phyloP scores from a whole-genome alignment of 2,888 invertebrate genomes.

The Portevinia maculata region DNA sequence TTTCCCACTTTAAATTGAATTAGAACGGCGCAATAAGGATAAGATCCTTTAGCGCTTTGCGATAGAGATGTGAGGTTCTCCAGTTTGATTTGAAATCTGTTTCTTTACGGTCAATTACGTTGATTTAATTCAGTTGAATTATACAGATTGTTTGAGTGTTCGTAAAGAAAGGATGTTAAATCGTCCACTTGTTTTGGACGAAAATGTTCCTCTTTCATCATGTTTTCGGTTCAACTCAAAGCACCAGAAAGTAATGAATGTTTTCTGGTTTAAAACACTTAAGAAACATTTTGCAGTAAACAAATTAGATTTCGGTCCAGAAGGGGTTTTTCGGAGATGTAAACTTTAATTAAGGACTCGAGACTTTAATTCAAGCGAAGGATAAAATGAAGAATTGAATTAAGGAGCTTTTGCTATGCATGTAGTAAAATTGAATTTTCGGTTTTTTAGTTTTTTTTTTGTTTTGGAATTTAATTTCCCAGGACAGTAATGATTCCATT shows the following conservation, averaged over 20 bases:
- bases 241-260: constrained; percentile 60
- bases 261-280: constrained; percentile 63
- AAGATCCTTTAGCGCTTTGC: constrained; percentile 28
- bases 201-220: not conserved
- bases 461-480: constrained; percentile 59
- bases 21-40: constrained; percentile 41
- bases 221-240: not conserved
- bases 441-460: constrained; percentile 7
- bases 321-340: constrained; percentile 27
- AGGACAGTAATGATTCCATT: constrained; percentile 45
- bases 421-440: constrained; percentile 62
- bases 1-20: constrained; percentile 57
- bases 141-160: constrained; percentile 54
- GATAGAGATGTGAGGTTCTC: constrained; percentile 33
- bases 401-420: constrained; percentile 44
- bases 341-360: constrained; percentile 66
- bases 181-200: not conserved
- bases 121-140: constrained; percentile 66
- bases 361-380: constrained; percentile 41
- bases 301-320: constrained; percentile 64
- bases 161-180: constrained; percentile 32
- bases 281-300: constrained; percentile 67
- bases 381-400: constrained; percentile 54
- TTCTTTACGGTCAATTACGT: constrained; percentile 65
- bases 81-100: constrained; percentile 59